Conservation (phyloP, 2,797 vertebrate genomes). For the Anguilla anguilla region DNA sequence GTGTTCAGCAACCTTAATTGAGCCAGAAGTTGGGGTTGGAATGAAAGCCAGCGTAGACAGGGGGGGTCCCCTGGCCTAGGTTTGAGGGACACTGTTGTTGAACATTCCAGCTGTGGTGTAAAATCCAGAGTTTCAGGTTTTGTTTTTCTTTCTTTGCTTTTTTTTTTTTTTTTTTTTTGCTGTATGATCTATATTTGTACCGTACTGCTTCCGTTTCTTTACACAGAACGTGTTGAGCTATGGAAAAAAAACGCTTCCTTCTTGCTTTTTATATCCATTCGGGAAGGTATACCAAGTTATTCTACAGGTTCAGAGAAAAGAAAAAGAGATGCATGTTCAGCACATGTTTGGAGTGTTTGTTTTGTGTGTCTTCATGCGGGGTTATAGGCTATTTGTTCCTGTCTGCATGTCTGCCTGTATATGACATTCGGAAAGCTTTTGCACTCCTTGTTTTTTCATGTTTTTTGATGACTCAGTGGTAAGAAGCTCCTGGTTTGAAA, state of each 20-base stretch:
- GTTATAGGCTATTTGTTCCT: neutral
- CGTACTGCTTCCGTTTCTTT: neutral
- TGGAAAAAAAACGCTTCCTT: neutral
- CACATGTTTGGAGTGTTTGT: neutral
- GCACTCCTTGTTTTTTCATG: constrained; percentile 23
- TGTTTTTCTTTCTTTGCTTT: neutral
- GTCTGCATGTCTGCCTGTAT: neutral
- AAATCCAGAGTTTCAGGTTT: neutral
- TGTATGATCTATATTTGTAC: neutral
- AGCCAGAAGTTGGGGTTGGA: neutral
- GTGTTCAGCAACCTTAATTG: neutral
- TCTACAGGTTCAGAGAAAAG: neutral
- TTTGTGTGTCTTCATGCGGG: neutral
- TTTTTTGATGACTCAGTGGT: constrained; percentile 38
- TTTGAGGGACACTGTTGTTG: neutral
- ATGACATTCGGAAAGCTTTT: neutral
- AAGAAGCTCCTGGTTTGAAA: constrained; percentile 31
- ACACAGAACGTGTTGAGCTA: neutral
- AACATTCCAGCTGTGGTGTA: neutral
- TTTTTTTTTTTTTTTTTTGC: neutral
- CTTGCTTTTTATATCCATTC: neutral
- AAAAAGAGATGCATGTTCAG: neutral
- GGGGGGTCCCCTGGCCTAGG: no score
- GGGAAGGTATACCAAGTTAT: neutral
- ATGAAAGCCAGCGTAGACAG: neutral